These are phyloP conservation scores for Lethrus apterus DNA, from an alignment of 1,140 invertebrate species.

Conservation along the genomic window DNA sequence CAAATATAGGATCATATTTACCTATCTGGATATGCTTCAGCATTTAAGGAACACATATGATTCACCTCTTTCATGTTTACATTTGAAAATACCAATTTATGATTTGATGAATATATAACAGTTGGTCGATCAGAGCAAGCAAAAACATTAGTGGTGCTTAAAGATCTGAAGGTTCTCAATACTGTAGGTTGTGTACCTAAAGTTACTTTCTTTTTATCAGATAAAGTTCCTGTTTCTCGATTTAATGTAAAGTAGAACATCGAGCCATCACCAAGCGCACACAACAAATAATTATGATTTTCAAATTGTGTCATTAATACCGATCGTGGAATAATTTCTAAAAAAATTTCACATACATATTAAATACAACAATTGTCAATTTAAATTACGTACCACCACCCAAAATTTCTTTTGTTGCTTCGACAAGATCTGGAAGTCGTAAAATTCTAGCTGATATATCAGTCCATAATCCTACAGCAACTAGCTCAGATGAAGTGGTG, in stretches of 20 bases:
- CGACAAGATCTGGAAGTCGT: conserved; percentile 67
- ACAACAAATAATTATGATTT: conserved; percentile 81
- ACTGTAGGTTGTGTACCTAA: conserved; percentile 96
- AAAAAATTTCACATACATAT: conserved; percentile 21
- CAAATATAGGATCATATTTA: conserved; percentile 33
- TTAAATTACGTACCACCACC: conserved; percentile 58
- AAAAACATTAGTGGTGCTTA: conserved; percentile 94
- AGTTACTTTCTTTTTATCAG: conserved; percentile 86
- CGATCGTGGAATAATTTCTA: conserved; percentile 92
- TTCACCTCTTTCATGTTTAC: conserved; percentile 98
- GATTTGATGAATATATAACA: conserved; percentile 98
- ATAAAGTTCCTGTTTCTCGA: conserved; percentile 59
- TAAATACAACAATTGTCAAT: background rate
- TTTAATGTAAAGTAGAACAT: conserved; percentile 93
- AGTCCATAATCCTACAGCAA: conserved; percentile 94
- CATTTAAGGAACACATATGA: conserved; percentile 96
- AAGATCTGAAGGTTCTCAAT: conserved; percentile 79
- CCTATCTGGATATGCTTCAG: conserved; percentile 89
- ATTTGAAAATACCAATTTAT: conserved; percentile 98
- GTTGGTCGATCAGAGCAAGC: conserved; percentile 97
- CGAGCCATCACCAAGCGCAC: conserved; percentile 94
- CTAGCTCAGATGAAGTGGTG: conserved; percentile 58
- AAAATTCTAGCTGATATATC: conserved; percentile 90
- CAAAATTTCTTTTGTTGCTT: conserved; percentile 77
- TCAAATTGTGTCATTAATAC: conserved; percentile 93